A percentile compares a stretch with the other conserved stretches of the same genome.
phyloP scores from a whole-genome alignment of 2,797 vertebrate species.

The Momotus momota region DNA sequence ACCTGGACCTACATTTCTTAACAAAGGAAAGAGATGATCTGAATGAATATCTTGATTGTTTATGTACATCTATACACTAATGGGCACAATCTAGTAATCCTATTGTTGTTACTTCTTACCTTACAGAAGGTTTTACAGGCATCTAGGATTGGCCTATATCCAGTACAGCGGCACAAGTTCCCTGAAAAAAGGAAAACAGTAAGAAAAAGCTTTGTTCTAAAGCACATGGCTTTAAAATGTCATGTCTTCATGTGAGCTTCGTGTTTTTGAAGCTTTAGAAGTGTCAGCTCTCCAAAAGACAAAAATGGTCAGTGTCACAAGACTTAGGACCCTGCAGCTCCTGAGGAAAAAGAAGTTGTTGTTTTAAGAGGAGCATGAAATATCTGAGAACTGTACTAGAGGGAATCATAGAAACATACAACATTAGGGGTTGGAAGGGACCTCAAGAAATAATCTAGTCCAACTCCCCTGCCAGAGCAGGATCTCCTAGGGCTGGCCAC shows the following conservation, averaged over 20 bases:
- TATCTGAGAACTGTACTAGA: background rate
- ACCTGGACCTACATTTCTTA: background rate
- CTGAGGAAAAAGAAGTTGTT: background rate
- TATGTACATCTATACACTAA: background rate
- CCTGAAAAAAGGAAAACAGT: constrained; percentile 56
- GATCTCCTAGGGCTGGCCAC: no score
- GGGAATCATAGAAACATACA: background rate
- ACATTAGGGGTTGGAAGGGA: no score
- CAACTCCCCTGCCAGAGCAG: no score
- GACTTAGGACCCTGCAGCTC: background rate
- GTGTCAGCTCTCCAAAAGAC: background rate
- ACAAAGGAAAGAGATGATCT: background rate
- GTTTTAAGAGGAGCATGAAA: background rate
- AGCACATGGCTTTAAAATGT: background rate
- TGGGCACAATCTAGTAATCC: background rate
- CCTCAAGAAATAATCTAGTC: no score
- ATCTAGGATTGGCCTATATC: constrained; percentile 78
- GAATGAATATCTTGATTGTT: background rate
- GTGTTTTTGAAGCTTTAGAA: background rate
- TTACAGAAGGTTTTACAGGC: constrained; percentile 79
- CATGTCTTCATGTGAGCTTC: background rate
- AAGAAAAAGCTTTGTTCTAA: background rate
- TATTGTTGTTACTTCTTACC: constrained; percentile 44
- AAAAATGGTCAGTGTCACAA: background rate
- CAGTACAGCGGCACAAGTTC: constrained; percentile 82